A percentile compares a stretch with the other conserved stretches of the same genome.
Conservation (phyloP, 2,888 invertebrate species). For the Graphium colonna region DNA sequence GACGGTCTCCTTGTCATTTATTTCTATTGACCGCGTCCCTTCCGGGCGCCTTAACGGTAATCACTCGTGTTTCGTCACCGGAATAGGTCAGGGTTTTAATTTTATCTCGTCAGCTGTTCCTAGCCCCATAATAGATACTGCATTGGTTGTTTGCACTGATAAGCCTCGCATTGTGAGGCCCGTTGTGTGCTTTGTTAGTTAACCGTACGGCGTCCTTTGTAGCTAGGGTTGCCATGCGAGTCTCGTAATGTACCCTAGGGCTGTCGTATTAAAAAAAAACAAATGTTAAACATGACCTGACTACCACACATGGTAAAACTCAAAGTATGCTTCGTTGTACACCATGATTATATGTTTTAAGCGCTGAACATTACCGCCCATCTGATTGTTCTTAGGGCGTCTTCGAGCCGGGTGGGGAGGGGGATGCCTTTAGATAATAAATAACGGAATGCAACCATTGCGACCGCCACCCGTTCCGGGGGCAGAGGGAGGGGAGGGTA, state of each 20-base stretch:
- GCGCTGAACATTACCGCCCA: constrained; percentile 16
- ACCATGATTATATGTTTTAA: too few species aligned
- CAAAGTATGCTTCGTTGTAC: too few species aligned
- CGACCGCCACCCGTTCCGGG: constrained; percentile 62
- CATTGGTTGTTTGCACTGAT: constrained; percentile 23
- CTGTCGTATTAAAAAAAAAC: too few species aligned
- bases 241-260: too few species aligned
- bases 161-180: constrained; percentile 31
- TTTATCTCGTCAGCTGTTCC: constrained; percentile 54
- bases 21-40: constrained; percentile 35
- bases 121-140: constrained; percentile 34
- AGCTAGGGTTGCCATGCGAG: constrained; percentile 31
- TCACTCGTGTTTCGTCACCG: constrained; percentile 48
- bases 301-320: too few species aligned
- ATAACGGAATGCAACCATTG: constrained; percentile 79
- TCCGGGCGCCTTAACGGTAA: constrained; percentile 40
- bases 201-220: neutral
- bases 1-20: constrained; percentile 8
- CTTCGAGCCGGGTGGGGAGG: constrained; percentile 27
- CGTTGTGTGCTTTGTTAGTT: constrained; percentile 29
- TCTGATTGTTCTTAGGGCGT: constrained; percentile 17
- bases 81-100: constrained; percentile 48
- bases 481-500: constrained; percentile 64
- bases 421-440: constrained; percentile 74
- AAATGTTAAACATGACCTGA: too few species aligned